Conservation (phyloP, 2,113 vertebrate species). For the Hepsetus odoe region DNA sequence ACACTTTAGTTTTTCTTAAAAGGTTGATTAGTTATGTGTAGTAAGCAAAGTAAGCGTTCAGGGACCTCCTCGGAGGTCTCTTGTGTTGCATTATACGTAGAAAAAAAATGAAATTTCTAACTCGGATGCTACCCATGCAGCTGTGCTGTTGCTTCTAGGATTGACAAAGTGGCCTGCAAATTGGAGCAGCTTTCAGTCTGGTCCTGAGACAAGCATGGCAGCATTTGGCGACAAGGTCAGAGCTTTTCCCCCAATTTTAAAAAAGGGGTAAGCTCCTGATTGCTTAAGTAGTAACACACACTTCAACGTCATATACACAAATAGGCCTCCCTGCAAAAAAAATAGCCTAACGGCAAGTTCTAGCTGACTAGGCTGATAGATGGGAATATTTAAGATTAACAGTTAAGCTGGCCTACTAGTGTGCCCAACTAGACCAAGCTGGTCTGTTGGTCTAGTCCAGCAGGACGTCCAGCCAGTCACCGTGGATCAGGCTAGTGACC, state of each 20-base stretch:
- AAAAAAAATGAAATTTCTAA: conserved; percentile 11
- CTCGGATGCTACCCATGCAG: conserved; percentile 26
- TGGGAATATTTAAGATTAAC: not conserved
- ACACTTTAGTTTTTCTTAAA: not conserved
- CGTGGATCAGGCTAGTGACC: not conserved
- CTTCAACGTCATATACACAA: conserved; percentile 17
- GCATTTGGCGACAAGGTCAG: conserved; percentile 50
- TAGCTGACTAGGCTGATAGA: too few relatives aligned
- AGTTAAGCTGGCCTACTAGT: too few relatives aligned
- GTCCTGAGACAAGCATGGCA: conserved; percentile 58
- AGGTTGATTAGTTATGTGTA: conserved; percentile 2
- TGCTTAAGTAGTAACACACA: conserved; percentile 45
- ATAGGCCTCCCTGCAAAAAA: not conserved
- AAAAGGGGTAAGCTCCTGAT: conserved; percentile 36
- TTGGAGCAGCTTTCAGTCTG: conserved; percentile 52
- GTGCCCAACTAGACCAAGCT: not conserved
- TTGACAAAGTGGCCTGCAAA: conserved; percentile 24
- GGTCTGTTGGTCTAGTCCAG: not conserved
- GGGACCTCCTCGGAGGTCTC: conserved; percentile 10
- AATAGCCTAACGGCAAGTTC: not conserved
- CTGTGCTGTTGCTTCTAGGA: conserved; percentile 31
- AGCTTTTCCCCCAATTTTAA: conserved; percentile 4
- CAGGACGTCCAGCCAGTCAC: not conserved
- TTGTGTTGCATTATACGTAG: not conserved
- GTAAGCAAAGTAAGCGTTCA: conserved; percentile 38